Base-by-base conservation (phyloP, 2,113 vertebrate genomes). In the Larimichthys polyactis region DNA sequence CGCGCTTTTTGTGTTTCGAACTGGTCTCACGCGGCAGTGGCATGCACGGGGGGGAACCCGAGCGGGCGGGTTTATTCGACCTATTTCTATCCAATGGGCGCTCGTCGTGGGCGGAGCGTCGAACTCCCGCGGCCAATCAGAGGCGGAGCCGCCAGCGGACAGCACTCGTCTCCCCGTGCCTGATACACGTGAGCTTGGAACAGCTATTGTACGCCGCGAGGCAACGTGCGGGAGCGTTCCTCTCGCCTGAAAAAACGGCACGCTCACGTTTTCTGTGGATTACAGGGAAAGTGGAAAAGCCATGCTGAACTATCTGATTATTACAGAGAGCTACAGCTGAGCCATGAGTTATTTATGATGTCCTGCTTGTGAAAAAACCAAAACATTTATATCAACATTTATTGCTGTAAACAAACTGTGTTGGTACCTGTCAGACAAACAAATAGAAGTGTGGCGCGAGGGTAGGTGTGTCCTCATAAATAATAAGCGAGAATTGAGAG, bases 11-110 rank as follows among this genome's bases (percentile, higher is more conserved):
- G 86, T 90, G 75, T 90, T 90, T 91, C 81, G 67, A 85, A 82
- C 87, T 71, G 64, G 79, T 79, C 93, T 96, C 95, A 95, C 95
- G 95, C 94, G 95, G 95, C 95, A 75, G 84, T 90, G 58, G 94
- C 95, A 93, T 94, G 92, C 93, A 90, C 75, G 52, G 71, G 89
- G 89, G 93, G 90, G 88, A 85, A 90, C 84, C 88, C 73, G 82
- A 76, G 85, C 77, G 87, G 95, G 94, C 90, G 92, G 92, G 88
- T 78, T 74, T 48, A 17, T 20, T 27, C 86, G 88, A 90, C 90
- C 92, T 88, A 87, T 43, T 91, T 91, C 78, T 83, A 60, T 1
- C 95, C 94, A 96, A 93, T 95, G 0, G 14, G 19, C 32, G 19
- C 54, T 22, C 59, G n/a, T 17, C 22, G 71, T 72, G 90, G 94